Base-by-base conservation (phyloP, 2,113 vertebrate species). In the Gallinago media region DNA sequence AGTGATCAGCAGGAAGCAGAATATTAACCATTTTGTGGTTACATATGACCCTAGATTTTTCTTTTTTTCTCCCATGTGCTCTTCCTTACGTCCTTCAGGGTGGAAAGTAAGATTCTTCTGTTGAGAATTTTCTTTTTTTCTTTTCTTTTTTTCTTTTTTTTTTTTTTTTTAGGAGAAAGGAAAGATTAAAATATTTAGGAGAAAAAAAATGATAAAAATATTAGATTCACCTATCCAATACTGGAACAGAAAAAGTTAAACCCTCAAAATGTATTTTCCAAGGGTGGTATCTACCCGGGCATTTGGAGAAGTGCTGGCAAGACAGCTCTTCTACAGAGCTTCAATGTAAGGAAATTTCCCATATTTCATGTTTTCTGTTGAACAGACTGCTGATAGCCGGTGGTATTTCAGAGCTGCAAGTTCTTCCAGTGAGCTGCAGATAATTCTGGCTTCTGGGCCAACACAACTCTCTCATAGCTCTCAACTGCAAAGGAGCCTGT, bases 221-320 rank as follows among this genome's bases (percentile, higher is more conserved):
- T 5, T 17, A 0, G 4, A 17, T 73, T 61, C 1, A 46, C 1
- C 9, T 62, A 3, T 44, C 46, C 20, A 47, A 21, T 21, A 47
- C 21, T 22, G 47, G 47, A 65, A 40, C 3, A 55, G 19, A 8
- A 40, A 12, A 59, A 50, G 5, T 65, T 77, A 5, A 85, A 36
- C 1, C 2, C 19, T 50, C 15, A 47, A 59, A 71, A 59, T 10
- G 1, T 23, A 15, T 85, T 92, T 93, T 46, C 23, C 12, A 47
- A 13, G 20, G 27, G 2, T 32, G 1, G 7, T 55, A 4, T 16
- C 11, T 26, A 11, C 10, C 8, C 0, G 1, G 16, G 15, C 4
- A 21, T 67, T 55, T 68, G 17, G 8, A 11, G 9, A 75, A 59
- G 20, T 16, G 3, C 2, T 70, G 23, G 9, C 18, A 73, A 50